Conservation (phyloP, 2,113 vertebrate genomes). For the Melanotaenia duboulayi region DNA sequence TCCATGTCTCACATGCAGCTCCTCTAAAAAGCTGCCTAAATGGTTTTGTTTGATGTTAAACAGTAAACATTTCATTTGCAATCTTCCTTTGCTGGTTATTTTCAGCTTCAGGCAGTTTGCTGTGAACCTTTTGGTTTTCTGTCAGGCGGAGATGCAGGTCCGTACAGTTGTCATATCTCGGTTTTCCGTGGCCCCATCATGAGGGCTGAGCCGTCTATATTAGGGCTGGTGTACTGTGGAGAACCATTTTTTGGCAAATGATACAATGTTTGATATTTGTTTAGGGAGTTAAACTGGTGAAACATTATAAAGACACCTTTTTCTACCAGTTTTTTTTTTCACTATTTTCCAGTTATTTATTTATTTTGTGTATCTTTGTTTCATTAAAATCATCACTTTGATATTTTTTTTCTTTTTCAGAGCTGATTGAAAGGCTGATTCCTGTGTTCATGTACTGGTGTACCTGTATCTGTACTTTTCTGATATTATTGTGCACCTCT, state of each 20-base stretch:
- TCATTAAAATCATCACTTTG: background rate
- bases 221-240: background rate
- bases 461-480: slow-evolving; percentile 38
- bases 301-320: background rate
- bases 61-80: slow-evolving; percentile 27
- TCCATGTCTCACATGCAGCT: background rate
- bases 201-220: slow-evolving; percentile 12
- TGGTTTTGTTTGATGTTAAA: slow-evolving; percentile 33
- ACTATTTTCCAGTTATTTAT: slow-evolving; percentile 16
- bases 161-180: slow-evolving; percentile 23
- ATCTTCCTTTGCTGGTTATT: slow-evolving; percentile 7
- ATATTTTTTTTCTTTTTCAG: slow-evolving; percentile 26
- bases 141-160: slow-evolving; percentile 31
- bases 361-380: slow-evolving; percentile 7
- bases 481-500: slow-evolving; percentile 50
- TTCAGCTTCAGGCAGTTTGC: slow-evolving; percentile 24
- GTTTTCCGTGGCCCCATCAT: slow-evolving; percentile 9
- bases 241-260: background rate
- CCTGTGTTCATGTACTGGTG: slow-evolving; percentile 21
- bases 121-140: slow-evolving; percentile 42
- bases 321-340: background rate
- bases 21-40: slow-evolving; percentile 15
- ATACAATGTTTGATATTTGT: slow-evolving; percentile 2
- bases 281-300: background rate
- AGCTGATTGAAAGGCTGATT: slow-evolving; percentile 32